These are phyloP conservation scores for Microtus ochrogaster DNA, from an alignment of 2,113 vertebrate species.

Conservation along the genomic window DNA sequence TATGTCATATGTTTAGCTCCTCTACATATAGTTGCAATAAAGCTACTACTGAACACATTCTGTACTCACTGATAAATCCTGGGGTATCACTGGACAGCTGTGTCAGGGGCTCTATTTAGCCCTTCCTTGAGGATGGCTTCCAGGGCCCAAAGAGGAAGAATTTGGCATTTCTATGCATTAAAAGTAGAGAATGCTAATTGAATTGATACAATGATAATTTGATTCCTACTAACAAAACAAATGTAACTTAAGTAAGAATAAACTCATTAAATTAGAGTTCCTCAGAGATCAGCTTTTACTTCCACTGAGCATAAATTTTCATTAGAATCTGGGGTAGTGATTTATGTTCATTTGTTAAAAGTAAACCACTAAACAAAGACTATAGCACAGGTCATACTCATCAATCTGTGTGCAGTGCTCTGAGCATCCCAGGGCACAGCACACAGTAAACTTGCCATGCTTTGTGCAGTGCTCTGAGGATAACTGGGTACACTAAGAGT, in stretches of 20 bases:
- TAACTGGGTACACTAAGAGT: background rate
- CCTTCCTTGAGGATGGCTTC: background rate
- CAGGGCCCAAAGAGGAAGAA: background rate
- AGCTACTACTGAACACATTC: background rate
- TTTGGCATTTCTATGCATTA: conserved; percentile 22
- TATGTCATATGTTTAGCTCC: no score
- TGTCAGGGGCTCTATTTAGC: background rate
- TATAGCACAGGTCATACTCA: background rate
- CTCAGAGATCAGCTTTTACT: background rate
- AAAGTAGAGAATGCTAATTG: background rate
- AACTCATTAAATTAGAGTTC: background rate
- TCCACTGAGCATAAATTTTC: background rate
- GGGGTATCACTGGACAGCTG: background rate
- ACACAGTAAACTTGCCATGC: no score
- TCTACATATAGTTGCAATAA: background rate
- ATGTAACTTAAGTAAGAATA: background rate
- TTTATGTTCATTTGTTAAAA: no score
- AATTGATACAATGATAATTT: background rate
- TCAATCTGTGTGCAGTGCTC: background rate
- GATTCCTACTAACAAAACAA: background rate
- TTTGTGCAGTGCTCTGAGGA: no score
- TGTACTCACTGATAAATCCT: background rate
- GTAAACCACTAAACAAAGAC: background rate
- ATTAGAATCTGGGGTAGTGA: background rate
- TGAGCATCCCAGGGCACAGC: background rate